Conservation (phyloP, 1,140 invertebrate species). For the Leptinotarsa texana region DNA sequence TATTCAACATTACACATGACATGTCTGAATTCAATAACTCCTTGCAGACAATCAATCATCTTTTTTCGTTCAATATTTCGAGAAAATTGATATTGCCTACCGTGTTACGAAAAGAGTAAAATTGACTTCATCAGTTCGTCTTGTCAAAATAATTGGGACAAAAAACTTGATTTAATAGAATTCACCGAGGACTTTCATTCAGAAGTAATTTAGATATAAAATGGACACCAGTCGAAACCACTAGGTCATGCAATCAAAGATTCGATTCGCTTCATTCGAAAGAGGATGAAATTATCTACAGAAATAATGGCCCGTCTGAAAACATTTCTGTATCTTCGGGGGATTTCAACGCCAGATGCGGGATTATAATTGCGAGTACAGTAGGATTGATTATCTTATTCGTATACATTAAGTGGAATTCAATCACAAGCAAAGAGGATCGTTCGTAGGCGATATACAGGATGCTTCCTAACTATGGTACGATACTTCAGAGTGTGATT, state of each 20-base stretch:
- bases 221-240: neutral
- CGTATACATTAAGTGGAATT: no score
- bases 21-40: no score
- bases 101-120: neutral
- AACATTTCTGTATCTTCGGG: constrained; percentile 1
- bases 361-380: neutral
- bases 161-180: constrained; percentile 1
- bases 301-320: constrained; percentile 2
- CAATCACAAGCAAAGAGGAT: no score
- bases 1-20: no score
- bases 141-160: neutral
- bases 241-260: constrained; percentile 5
- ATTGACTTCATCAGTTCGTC: neutral
- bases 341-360: neutral
- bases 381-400: no score
- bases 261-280: constrained; percentile 5
- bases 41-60: neutral
- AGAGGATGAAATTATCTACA: neutral
- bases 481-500: no score
- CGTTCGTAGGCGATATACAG: no score
- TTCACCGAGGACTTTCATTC: neutral
- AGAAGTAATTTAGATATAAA: constrained; percentile 6
- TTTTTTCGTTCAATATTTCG: constrained; percentile 2
- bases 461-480: no score
- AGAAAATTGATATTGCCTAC: neutral